phyloP scores from a whole-genome alignment of 2,888 invertebrate genomes.

The Imbricaverruca yamaguchii region DNA sequence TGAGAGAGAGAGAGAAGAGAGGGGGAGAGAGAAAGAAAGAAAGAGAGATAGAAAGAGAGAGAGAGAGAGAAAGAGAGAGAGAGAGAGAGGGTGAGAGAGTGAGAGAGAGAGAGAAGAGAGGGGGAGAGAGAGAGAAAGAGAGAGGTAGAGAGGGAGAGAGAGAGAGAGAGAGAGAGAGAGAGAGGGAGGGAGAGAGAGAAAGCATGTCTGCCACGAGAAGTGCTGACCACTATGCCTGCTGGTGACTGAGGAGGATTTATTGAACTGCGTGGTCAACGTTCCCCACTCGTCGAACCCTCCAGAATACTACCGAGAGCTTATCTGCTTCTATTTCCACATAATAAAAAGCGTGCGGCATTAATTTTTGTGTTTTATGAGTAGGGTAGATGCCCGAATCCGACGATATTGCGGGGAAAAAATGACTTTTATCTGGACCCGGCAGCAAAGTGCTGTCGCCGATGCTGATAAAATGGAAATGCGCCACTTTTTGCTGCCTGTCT shows the following conservation, averaged over 20 bases:
- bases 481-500: background rate
- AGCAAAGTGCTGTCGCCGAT: background rate
- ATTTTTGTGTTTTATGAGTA: constrained; percentile 14
- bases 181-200: too few relatives aligned
- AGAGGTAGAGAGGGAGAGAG: too few relatives aligned
- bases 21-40: too few relatives aligned
- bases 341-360: constrained; percentile 6
- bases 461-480: constrained; percentile 16
- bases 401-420: constrained; percentile 1
- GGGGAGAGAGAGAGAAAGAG: too few relatives aligned
- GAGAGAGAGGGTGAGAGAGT: too few relatives aligned
- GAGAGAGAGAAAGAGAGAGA: too few relatives aligned
- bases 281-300: background rate
- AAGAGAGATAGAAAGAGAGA: too few relatives aligned
- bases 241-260: background rate
- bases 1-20: too few relatives aligned
- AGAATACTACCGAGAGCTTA: background rate
- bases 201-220: too few relatives aligned
- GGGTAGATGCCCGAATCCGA: background rate
- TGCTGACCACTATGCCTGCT: too few relatives aligned
- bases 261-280: background rate
- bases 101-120: too few relatives aligned
- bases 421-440: constrained; percentile 7
- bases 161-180: too few relatives aligned
- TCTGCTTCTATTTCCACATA: background rate